phyloP scores from a whole-genome alignment of 1,140 invertebrate genomes.

The Prorops nasuta region DNA sequence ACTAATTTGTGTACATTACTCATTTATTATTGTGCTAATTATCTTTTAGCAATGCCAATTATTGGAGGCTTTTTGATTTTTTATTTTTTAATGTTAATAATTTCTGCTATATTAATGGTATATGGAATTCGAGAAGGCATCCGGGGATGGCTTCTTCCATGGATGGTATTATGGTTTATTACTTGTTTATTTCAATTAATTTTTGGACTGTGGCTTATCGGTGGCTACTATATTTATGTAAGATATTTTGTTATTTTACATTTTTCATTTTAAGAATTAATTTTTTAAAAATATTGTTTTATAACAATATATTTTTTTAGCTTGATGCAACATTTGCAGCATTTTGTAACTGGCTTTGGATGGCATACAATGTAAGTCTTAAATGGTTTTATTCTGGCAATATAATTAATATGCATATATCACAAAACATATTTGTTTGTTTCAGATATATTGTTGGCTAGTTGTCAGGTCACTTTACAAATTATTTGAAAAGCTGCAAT shows the following conservation, averaged over 20 bases:
- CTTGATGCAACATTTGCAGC: conserved; percentile 74
- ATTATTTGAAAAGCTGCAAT: conserved; percentile 74
- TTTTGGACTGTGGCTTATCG: conserved; percentile 80
- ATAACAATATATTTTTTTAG: too few species aligned
- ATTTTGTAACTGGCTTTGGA: conserved; percentile 75
- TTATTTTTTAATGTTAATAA: conserved; percentile 70
- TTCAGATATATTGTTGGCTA: conserved; percentile 83
- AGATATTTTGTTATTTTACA: conserved; percentile 51
- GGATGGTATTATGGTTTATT: conserved; percentile 70
- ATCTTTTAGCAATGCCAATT: conserved; percentile 73
- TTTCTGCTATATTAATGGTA: conserved; percentile 63
- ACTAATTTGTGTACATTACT: conserved; percentile 11
- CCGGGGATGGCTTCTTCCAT: conserved; percentile 78
- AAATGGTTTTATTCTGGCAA: conserved; percentile 1
- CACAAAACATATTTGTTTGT: conserved; percentile 36
- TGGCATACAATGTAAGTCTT: conserved; percentile 77
- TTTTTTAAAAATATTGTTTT: conserved; percentile 15
- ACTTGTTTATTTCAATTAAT: conserved; percentile 73
- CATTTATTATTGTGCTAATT: conserved; percentile 23
- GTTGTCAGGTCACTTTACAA: conserved; percentile 83
- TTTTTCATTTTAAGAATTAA: not conserved
- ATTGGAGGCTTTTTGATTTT: conserved; percentile 72
- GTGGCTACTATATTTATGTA: conserved; percentile 88
- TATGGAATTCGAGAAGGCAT: conserved; percentile 62
- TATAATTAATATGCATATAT: conserved; percentile 11